phyloP scores from a whole-genome alignment of 1,140 invertebrate species.

The Habropoda laboriosa region DNA sequence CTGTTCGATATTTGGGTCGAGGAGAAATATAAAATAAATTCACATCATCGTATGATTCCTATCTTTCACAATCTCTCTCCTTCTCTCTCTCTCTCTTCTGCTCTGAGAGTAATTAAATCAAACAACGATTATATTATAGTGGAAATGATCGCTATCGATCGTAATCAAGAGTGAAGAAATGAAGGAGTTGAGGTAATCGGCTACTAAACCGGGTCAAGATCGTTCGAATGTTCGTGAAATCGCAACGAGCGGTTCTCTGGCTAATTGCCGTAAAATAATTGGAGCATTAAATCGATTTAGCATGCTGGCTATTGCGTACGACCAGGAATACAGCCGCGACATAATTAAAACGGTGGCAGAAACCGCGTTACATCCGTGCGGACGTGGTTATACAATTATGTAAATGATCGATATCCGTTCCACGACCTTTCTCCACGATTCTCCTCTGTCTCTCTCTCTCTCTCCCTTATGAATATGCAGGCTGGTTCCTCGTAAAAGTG shows the following conservation, averaged over 20 bases:
- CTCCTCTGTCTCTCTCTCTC: too few relatives aligned
- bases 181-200: not conserved
- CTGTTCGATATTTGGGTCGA: not conserved
- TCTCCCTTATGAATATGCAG: constrained; percentile 21
- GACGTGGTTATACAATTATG: constrained; percentile 8
- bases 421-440: not conserved
- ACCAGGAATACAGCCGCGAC: not conserved
- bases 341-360: not conserved
- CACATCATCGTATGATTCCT: too few relatives aligned
- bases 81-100: too few relatives aligned
- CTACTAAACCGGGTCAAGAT: not conserved
- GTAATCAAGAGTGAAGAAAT: not conserved
- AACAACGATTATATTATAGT: not conserved
- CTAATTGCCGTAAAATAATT: not conserved
- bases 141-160: not conserved
- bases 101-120: not conserved
- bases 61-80: too few relatives aligned
- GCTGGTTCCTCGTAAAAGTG: not conserved
- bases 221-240: not conserved
- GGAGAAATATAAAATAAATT: not conserved
- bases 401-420: not conserved
- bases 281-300: constrained; percentile 7
- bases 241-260: too few relatives aligned
- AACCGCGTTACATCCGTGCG: not conserved
- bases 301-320: not conserved